Percentiles rank a stretch among this genome's conserved stretches.
phyloP scores from a whole-genome alignment of 2,113 vertebrate species.

The Dryoscopus gambensis region DNA sequence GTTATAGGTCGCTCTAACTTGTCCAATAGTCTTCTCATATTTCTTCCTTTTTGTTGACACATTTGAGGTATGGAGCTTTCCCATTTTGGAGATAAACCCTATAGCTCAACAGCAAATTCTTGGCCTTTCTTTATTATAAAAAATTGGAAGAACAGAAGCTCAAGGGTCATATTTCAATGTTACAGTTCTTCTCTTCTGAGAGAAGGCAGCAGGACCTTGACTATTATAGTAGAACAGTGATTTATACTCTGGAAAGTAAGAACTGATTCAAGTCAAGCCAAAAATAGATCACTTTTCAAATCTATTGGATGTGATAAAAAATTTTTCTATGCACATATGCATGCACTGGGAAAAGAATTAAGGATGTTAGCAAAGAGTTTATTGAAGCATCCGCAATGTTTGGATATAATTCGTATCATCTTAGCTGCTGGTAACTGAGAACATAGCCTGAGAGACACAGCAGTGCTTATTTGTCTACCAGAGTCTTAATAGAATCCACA shows the following conservation, averaged over 20 bases:
- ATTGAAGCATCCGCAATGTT: not conserved
- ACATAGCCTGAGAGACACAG: not conserved
- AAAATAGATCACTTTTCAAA: conserved; percentile 28
- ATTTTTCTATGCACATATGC: not conserved
- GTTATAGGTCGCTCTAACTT: conserved; percentile 35
- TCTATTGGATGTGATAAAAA: conserved; percentile 4
- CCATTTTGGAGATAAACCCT: conserved; percentile 64
- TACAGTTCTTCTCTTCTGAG: conserved; percentile 53
- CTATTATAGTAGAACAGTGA: conserved; percentile 53
- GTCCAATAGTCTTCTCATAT: conserved; percentile 32
- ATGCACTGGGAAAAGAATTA: not conserved
- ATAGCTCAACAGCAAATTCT: conserved; percentile 66
- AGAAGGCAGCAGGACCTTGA: conserved; percentile 66
- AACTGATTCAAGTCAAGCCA: conserved; percentile 52
- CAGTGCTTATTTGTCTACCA: not conserved
- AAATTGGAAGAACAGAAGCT: conserved; percentile 42
- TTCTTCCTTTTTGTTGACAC: conserved; percentile 41
- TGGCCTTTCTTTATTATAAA: conserved; percentile 63
- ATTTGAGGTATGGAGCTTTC: conserved; percentile 47
- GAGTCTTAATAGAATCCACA: not conserved
- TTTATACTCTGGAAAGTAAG: conserved; percentile 62
- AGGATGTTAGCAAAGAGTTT: not conserved
- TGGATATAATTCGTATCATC: not conserved
- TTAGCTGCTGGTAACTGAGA: not conserved
- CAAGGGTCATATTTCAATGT: conserved; percentile 67